Percentiles rank a stretch among this genome's conserved stretches.
These are phyloP conservation scores for Catharus ustulatus DNA, from an alignment of 2,797 vertebrate species.

Conservation along the genomic window DNA sequence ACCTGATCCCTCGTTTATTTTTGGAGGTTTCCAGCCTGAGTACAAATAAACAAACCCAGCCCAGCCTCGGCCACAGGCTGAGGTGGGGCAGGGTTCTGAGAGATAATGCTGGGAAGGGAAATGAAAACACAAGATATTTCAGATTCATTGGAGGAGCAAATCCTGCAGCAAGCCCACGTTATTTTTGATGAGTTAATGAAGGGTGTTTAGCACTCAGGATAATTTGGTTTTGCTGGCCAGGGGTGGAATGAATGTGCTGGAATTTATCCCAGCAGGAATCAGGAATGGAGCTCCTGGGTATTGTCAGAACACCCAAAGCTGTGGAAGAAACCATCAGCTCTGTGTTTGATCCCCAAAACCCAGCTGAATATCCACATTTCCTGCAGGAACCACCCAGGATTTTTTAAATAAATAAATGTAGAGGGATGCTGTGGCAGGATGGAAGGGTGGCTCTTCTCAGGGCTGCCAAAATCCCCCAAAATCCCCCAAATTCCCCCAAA, in stretches of 20 bases:
- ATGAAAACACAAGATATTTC: not conserved
- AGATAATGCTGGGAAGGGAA: not conserved
- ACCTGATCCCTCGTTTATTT: constrained; percentile 58
- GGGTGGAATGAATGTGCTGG: not conserved
- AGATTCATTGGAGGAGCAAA: not conserved
- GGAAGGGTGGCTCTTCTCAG: not conserved
- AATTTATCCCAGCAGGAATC: not conserved
- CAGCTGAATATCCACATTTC: accelerated
- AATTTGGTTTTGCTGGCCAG: not conserved
- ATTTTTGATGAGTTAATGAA: not conserved
- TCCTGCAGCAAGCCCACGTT: not conserved
- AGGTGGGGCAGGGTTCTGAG: constrained; percentile 26
- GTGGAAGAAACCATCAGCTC: not conserved
- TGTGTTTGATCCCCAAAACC: not conserved
- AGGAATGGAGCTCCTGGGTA: not conserved
- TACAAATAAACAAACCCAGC: constrained; percentile 62
- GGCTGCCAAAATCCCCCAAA: not conserved
- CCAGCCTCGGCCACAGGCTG: constrained; percentile 20
- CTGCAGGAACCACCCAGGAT: not conserved
- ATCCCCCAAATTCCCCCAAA: not conserved
- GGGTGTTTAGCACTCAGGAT: not conserved
- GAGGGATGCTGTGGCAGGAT: not conserved
- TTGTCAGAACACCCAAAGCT: not conserved
- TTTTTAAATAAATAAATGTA: not conserved
- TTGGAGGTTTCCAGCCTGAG: constrained; percentile 45